A percentile compares a stretch with the other conserved stretches of the same genome.
Evolutionary conservation across 2,113 vertebrate genomes (phyloP).

Genomic region (Protomyctophum bolini): DNA sequence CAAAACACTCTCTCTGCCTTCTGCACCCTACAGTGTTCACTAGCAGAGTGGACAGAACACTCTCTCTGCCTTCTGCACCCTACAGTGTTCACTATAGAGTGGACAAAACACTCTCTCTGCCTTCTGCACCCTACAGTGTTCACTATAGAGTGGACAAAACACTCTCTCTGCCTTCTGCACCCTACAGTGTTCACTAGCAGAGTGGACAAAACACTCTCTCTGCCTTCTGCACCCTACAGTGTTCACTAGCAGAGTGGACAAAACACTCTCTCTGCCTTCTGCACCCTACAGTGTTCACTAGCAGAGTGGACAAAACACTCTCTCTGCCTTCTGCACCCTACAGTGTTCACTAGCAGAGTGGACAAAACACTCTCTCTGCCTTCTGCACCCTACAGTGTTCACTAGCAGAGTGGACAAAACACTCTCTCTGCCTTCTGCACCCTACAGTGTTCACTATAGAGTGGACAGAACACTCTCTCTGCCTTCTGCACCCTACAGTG

Average conservation of each 20-base stretch:
- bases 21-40: slow-evolving; percentile 1
- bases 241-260: not conserved
- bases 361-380: slow-evolving; percentile 5
- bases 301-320: no score
- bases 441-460: not conserved
- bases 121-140: not conserved
- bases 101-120: slow-evolving; percentile 5
- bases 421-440: slow-evolving; percentile 15
- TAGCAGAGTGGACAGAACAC: no score
- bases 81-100: not conserved
- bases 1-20: slow-evolving; percentile 7
- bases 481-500: slow-evolving; percentile 2
- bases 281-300: not conserved
- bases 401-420: not conserved
- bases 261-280: slow-evolving; percentile 10
- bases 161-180: slow-evolving; percentile 15
- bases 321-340: slow-evolving; percentile 16
- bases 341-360: not conserved
- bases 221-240: slow-evolving; percentile 7
- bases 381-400: slow-evolving; percentile 1
- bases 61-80: slow-evolving; percentile 17
- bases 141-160: not conserved
- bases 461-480: not conserved
- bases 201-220: not conserved
- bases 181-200: not conserved